A percentile compares a stretch with the other conserved stretches of the same genome.
phyloP scores from a whole-genome alignment of 1,140 invertebrate species.

The Pararge aegeria region DNA sequence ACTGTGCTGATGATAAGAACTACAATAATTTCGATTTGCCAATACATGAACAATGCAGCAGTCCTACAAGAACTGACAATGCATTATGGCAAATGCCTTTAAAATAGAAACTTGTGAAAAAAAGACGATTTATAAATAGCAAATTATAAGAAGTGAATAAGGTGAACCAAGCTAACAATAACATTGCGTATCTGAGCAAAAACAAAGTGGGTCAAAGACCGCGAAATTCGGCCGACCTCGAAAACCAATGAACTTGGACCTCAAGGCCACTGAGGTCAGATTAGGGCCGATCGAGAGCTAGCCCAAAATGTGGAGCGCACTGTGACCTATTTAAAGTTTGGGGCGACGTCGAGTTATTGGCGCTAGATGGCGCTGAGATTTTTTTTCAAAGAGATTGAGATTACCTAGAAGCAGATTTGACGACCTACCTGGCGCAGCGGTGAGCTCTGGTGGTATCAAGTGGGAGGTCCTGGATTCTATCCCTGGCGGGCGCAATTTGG shows the following conservation, averaged over 20 bases:
- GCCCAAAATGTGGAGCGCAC: slow-evolving; percentile 56
- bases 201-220: slow-evolving; percentile 34
- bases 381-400: neutral
- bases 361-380: slow-evolving; percentile 9
- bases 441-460: no score
- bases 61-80: no score
- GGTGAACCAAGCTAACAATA: neutral
- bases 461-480: no score
- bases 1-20: no score
- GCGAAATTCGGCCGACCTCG: slow-evolving; percentile 45
- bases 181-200: slow-evolving; percentile 4
- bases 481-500: no score
- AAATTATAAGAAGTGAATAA: neutral
- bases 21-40: no score
- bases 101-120: no score
- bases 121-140: neutral
- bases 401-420: no score
- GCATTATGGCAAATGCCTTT: no score
- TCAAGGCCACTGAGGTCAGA: slow-evolving; percentile 58
- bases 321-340: slow-evolving; percentile 58
- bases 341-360: slow-evolving; percentile 35
- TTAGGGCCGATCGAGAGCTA: slow-evolving; percentile 54
- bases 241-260: slow-evolving; percentile 36
- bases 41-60: no score
- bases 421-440: no score